Evolutionary conservation across 2,888 invertebrate genomes (phyloP).

Genomic region (Camponotus fellah): DNA sequence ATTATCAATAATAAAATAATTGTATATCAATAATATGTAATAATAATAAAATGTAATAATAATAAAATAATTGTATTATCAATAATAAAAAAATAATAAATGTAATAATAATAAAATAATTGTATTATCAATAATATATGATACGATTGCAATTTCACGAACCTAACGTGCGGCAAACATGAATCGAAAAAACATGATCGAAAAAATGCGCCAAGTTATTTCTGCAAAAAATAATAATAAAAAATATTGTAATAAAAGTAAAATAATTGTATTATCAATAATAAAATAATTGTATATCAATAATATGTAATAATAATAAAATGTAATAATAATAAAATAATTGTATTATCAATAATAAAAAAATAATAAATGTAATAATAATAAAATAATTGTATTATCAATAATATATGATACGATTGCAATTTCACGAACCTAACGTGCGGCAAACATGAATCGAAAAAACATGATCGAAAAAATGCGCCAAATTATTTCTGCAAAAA

Average conservation of each 20-base stretch:
- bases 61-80: background rate
- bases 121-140: background rate
- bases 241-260: no score
- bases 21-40: background rate
- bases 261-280: background rate
- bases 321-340: background rate
- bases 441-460: background rate
- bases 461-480: background rate
- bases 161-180: no score
- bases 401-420: slow-evolving; percentile 5
- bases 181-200: background rate
- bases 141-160: background rate
- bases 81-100: background rate
- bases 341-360: background rate
- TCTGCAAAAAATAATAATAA: background rate
- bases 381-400: background rate
- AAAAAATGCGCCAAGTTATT: background rate
- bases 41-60: no score
- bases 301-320: background rate
- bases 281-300: background rate
- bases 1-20: background rate
- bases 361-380: no score
- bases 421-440: background rate
- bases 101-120: background rate
- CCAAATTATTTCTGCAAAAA: background rate